These are phyloP conservation scores for Aulostomus chinensis DNA, from an alignment of 2,797 vertebrate genomes.

Conservation along the genomic window DNA sequence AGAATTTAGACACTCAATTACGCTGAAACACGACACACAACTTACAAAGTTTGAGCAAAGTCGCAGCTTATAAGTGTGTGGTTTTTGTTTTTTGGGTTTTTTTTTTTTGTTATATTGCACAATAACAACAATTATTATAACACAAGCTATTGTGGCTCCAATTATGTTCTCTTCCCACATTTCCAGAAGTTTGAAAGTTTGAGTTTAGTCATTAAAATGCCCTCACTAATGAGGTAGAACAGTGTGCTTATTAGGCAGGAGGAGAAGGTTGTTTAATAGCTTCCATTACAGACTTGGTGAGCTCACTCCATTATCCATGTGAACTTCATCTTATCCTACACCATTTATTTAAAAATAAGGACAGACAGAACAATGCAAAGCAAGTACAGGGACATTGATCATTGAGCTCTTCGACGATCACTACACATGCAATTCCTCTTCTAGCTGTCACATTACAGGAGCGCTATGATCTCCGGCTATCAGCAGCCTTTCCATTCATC, in stretches of 20 bases:
- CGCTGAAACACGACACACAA: conserved; percentile 22
- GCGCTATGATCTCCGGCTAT: conserved; percentile 42
- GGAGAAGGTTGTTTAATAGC: conserved; percentile 79
- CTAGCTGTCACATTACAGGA: conserved; percentile 47
- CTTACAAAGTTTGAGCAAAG: conserved; percentile 19
- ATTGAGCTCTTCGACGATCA: conserved; percentile 61
- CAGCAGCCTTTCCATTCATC: conserved; percentile 52
- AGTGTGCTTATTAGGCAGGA: conserved; percentile 67
- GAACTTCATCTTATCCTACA: conserved; percentile 60
- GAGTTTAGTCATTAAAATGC: conserved; percentile 63
- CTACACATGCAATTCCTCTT: conserved; percentile 53
- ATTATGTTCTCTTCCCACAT: conserved; percentile 57
- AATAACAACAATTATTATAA: conserved; percentile 23
- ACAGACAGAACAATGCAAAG: conserved; percentile 62
- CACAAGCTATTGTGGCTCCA: conserved; percentile 37
- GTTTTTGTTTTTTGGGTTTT: too few relatives aligned
- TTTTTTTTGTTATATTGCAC: conserved; percentile 18
- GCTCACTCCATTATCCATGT: conserved; percentile 77
- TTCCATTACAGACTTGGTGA: conserved; percentile 78
- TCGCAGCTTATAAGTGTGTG: conserved; percentile 27
- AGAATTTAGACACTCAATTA: conserved; percentile 29
- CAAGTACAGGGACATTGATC: conserved; percentile 67
- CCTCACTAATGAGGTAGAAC: conserved; percentile 71
- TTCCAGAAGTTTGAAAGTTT: conserved; percentile 68
- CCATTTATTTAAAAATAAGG: conserved; percentile 63